Conservation (phyloP, 2,888 invertebrate species). For the Epinotia nisella region DNA sequence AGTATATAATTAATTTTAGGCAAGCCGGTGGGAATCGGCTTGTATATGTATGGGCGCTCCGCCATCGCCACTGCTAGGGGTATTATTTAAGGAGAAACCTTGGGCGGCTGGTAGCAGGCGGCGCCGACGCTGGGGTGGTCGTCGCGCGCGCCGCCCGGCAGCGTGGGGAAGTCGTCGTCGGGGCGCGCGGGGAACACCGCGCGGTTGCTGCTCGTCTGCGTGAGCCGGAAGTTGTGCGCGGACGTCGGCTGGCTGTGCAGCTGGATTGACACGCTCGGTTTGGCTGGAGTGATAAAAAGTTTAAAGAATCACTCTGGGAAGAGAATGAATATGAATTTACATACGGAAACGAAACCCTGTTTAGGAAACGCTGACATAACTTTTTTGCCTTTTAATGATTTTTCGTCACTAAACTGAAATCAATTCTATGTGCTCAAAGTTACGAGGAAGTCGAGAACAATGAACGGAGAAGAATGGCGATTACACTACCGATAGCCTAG, state of each 20-base stretch:
- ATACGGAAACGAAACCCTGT: neutral
- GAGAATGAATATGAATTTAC: neutral
- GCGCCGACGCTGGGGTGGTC: conserved; percentile 78
- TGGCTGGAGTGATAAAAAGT: conserved; percentile 58
- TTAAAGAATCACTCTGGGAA: neutral
- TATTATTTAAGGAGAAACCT: too few relatives aligned
- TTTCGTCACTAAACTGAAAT: too few relatives aligned
- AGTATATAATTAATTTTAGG: too few relatives aligned
- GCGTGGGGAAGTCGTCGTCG: conserved; percentile 51
- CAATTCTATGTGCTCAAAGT: too few relatives aligned
- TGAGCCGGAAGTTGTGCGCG: conserved; percentile 72
- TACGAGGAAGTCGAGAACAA: too few relatives aligned
- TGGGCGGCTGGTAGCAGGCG: conserved; percentile 68
- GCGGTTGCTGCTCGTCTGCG: conserved; percentile 53
- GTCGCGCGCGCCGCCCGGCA: conserved; percentile 58
- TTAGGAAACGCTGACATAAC: too few relatives aligned
- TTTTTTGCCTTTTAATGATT: too few relatives aligned
- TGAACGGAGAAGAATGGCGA: too few relatives aligned
- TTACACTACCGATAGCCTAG: too few relatives aligned
- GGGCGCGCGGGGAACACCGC: conserved; percentile 49
- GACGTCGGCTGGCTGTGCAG: conserved; percentile 78
- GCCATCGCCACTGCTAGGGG: too few relatives aligned
- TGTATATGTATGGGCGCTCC: too few relatives aligned
- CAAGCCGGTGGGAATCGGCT: too few relatives aligned
- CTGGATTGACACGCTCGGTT: conserved; percentile 80